A percentile compares a stretch with the other conserved stretches of the same genome.
phyloP scores from a whole-genome alignment of 2,888 invertebrate species.

The Philopedon plagiatum region DNA sequence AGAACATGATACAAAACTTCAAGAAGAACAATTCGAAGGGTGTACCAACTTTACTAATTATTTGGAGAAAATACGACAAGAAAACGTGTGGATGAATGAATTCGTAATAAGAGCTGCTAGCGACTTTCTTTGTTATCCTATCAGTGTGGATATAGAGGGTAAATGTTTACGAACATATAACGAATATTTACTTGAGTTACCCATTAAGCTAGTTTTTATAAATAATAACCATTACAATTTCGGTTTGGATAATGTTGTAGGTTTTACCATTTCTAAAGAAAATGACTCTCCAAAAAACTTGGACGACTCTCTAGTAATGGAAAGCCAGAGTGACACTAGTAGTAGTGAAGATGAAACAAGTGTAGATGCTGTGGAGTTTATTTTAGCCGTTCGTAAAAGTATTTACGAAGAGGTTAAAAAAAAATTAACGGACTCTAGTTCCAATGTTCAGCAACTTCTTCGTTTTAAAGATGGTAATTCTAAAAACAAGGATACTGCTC shows the following conservation, averaged over 20 bases:
- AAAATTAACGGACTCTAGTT: no score
- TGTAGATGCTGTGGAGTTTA: no score
- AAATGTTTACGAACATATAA: neutral
- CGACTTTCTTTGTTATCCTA: neutral
- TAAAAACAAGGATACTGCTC: no score
- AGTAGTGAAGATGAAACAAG: no score
- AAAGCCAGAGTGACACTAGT: neutral
- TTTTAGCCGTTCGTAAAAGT: no score
- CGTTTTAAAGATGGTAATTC: no score
- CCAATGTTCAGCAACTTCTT: no score
- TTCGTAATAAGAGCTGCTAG: slow-evolving; percentile 12
- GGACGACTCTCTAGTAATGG: neutral
- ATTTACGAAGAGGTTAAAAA: no score
- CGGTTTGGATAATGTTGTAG: neutral
- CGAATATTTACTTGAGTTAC: neutral
- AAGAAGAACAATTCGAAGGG: neutral
- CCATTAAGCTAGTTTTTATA: neutral
- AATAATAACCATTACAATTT: slow-evolving; percentile 7
- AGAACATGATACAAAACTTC: neutral
- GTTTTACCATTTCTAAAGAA: neutral
- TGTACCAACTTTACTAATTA: neutral
- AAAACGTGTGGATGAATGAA: neutral
- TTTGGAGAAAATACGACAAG: neutral
- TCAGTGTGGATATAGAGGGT: neutral
- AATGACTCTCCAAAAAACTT: no score